Conservation (phyloP, 2,113 vertebrate species). For the Xiphias gladius region DNA sequence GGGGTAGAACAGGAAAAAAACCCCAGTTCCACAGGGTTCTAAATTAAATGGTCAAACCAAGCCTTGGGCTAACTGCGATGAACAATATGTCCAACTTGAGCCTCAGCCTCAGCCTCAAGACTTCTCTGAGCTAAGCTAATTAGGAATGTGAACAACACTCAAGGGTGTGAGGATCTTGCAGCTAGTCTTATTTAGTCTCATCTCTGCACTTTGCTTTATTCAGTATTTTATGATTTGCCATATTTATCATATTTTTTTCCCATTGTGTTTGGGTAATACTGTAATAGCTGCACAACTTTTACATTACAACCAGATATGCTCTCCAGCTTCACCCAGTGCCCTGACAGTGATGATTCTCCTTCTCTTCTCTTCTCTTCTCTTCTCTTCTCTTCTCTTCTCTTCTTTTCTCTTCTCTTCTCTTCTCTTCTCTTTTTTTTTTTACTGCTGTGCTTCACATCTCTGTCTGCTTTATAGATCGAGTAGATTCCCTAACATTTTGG, state of each 20-base stretch:
- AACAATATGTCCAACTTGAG: background rate
- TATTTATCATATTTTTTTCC: background rate
- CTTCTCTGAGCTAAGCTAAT: background rate
- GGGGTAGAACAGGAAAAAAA: background rate
- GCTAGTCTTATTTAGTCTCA: conserved; percentile 5
- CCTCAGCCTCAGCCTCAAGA: background rate
- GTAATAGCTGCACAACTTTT: background rate
- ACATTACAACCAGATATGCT: background rate
- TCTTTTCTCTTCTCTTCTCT: background rate
- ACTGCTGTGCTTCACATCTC: conserved; percentile 4
- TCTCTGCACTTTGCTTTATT: background rate
- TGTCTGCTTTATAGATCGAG: too few relatives aligned
- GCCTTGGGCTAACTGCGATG: background rate
- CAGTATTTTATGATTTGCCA: background rate
- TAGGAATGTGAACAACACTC: conserved; percentile 19
- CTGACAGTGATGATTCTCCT: too few relatives aligned
- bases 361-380: too few relatives aligned
- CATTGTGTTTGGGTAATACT: too few relatives aligned
- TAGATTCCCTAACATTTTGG: background rate
- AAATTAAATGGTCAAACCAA: background rate
- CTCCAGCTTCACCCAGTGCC: too few relatives aligned
- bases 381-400: too few relatives aligned
- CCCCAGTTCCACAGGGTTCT: too few relatives aligned
- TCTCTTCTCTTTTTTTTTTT: background rate
- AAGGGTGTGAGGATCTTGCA: background rate